Percentiles rank a stretch among this genome's conserved stretches.
These are phyloP conservation scores for Drosophila parvula DNA, from an alignment of 1,140 invertebrate genomes.

Conservation along the genomic window DNA sequence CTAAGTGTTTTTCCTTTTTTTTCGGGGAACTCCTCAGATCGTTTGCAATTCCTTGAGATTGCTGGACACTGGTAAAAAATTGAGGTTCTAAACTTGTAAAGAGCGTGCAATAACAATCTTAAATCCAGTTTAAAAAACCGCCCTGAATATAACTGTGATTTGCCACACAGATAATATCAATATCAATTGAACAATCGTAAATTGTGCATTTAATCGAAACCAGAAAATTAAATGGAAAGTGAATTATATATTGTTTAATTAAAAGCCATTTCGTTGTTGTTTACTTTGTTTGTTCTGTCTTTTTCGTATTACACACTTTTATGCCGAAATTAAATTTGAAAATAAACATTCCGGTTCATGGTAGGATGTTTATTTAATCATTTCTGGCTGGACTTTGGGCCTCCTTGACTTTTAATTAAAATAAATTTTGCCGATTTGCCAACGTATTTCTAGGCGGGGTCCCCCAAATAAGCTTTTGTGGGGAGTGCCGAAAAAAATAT, in stretches of 20 bases:
- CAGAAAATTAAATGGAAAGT: constrained; percentile 1
- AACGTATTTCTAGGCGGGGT: constrained; percentile 15
- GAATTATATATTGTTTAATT: constrained; percentile 16
- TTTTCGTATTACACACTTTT: constrained; percentile 6
- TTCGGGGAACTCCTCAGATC: constrained; percentile 37
- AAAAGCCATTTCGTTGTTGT: constrained; percentile 9
- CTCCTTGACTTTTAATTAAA: constrained; percentile 7
- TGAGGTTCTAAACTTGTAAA: no score
- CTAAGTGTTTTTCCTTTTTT: constrained; percentile 6
- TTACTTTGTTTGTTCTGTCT: not conserved
- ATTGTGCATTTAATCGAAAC: not conserved
- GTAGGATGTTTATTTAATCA: constrained; percentile 11
- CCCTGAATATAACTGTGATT: constrained; percentile 1
- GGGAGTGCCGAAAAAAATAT: constrained; percentile 66
- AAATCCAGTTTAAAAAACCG: not conserved
- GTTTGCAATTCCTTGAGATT: not conserved
- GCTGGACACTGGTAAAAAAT: not conserved
- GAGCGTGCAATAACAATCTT: not conserved
- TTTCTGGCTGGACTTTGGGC: constrained; percentile 1
- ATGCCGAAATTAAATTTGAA: constrained; percentile 12
- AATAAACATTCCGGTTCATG: constrained; percentile 4
- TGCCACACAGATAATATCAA: not conserved
- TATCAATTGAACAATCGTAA: not conserved
- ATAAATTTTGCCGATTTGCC: constrained; percentile 21
- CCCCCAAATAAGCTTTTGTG: constrained; percentile 37